Conservation (phyloP, 2,797 vertebrate species). For the Cynopterus sphinx region DNA sequence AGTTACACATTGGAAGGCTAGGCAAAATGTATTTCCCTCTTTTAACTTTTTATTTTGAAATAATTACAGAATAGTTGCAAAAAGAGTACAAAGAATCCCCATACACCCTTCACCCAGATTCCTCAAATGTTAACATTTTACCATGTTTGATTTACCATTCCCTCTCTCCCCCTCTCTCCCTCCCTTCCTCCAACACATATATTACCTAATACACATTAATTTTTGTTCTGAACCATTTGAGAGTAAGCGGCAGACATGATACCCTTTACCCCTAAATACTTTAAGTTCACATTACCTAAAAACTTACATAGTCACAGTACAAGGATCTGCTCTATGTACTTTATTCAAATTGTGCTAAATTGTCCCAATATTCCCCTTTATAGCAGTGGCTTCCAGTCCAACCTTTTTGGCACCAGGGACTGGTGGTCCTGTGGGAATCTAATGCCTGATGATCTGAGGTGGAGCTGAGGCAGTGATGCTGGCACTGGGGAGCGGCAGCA, state of each 20-base stretch:
- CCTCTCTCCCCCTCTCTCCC: neutral
- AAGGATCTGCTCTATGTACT: neutral
- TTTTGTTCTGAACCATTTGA: neutral
- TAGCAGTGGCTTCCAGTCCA: neutral
- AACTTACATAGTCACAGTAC: neutral
- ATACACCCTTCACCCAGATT: constrained; percentile 7
- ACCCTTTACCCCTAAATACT: neutral
- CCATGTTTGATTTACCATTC: neutral
- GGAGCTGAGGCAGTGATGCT: no score
- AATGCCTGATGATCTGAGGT: no score
- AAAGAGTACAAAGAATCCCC: neutral
- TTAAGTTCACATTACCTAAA: neutral
- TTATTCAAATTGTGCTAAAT: neutral
- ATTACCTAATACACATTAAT: neutral
- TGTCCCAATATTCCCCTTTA: neutral
- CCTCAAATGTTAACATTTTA: constrained; percentile 24
- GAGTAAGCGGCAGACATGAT: neutral
- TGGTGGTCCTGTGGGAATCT: no score
- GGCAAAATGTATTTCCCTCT: neutral
- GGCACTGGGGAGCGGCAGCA: accelerated
- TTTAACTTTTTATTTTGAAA: neutral
- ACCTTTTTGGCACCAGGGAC: no score
- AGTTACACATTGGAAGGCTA: neutral
- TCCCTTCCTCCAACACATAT: no score
- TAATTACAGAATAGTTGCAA: neutral